Percentiles rank a stretch among this genome's conserved stretches.
phyloP scores from a whole-genome alignment of 2,797 vertebrate species.

The Chaetophractus vellerosus region DNA sequence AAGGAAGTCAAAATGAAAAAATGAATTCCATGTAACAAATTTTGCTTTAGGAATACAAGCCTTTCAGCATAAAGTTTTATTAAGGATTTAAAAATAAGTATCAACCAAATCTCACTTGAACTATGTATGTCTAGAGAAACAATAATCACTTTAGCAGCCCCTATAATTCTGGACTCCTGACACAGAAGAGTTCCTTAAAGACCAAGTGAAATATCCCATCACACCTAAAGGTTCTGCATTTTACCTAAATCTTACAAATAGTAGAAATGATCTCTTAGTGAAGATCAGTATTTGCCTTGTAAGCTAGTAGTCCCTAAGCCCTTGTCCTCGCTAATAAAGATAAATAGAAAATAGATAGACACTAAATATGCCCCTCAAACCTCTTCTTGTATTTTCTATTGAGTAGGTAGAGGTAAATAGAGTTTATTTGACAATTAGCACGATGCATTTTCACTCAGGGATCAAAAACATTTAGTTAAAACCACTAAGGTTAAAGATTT shows the following conservation, averaged over 20 bases:
- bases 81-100: conserved; percentile 74
- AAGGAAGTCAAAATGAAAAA: conserved; percentile 81
- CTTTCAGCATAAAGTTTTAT: conserved; percentile 75
- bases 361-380: neutral
- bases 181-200: conserved; percentile 68
- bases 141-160: conserved; percentile 63
- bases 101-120: conserved; percentile 78
- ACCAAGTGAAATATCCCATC: conserved; percentile 43
- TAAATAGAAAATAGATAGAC: conserved; percentile 50
- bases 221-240: conserved; percentile 55
- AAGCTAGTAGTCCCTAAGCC: conserved; percentile 44
- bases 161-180: conserved; percentile 63
- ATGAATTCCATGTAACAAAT: conserved; percentile 75
- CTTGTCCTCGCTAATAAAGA: conserved; percentile 76
- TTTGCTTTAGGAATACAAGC: conserved; percentile 70
- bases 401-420: neutral
- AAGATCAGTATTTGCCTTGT: conserved; percentile 67
- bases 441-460: neutral
- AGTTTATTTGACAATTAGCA: conserved; percentile 40
- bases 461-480: conserved; percentile 62
- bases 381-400: conserved; percentile 53
- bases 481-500: neutral
- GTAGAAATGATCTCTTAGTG: conserved; percentile 58
- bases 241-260: conserved; percentile 64
- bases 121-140: conserved; percentile 77